These are phyloP conservation scores for Enteromius mattozi DNA, from an alignment of 2,797 vertebrate species.

Conservation along the genomic window DNA sequence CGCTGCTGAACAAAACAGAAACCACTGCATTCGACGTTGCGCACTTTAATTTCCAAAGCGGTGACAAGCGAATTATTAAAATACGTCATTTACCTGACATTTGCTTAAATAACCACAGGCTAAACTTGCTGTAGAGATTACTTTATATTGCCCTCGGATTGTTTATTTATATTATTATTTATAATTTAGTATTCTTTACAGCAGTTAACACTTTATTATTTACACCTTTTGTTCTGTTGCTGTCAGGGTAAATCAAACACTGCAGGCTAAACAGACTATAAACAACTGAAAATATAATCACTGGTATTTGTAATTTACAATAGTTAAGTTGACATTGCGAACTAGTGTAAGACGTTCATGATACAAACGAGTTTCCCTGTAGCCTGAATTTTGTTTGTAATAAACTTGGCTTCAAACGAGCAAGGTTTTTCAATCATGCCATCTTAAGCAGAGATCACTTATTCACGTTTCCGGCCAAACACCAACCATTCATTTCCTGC, in stretches of 20 bases:
- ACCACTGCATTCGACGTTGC: slow-evolving; percentile 5
- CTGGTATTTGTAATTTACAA: neutral
- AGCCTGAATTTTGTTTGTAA: neutral
- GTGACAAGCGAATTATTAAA: neutral
- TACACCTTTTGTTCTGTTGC: neutral
- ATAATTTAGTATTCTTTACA: neutral
- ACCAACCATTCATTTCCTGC: neutral
- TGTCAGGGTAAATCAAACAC: neutral
- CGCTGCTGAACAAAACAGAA: slow-evolving; percentile 19
- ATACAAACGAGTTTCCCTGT: neutral
- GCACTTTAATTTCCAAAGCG: neutral
- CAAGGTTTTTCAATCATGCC: neutral
- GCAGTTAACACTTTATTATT: neutral
- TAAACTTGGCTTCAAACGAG: neutral
- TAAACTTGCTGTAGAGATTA: neutral
- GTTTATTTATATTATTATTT: too few relatives aligned
- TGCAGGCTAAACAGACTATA: too few relatives aligned
- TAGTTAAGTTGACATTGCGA: neutral
- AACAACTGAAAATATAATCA: neutral
- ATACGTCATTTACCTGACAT: neutral
- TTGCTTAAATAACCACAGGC: neutral
- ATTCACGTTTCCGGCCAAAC: neutral
- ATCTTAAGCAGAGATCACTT: neutral
- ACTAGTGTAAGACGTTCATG: neutral
- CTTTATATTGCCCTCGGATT: neutral